Conservation (phyloP, 2,888 invertebrate genomes). For the Tiliacea citrago region DNA sequence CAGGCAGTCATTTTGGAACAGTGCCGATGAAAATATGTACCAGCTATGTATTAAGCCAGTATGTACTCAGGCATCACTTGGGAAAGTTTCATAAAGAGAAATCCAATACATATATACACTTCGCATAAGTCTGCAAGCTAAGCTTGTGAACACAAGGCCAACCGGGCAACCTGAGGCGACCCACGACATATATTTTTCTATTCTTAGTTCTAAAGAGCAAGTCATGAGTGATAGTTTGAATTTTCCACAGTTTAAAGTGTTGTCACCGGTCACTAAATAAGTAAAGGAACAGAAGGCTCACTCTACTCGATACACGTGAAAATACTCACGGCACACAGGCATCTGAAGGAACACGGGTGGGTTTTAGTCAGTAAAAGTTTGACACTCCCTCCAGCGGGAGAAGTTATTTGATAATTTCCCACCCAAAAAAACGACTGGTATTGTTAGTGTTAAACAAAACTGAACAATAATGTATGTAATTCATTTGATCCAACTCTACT, state of each 20-base stretch:
- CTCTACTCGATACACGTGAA: background rate
- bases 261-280: background rate
- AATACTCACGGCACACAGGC: no score
- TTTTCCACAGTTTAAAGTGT: conserved; percentile 29
- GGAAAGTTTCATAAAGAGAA: background rate
- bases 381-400: no score
- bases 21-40: background rate
- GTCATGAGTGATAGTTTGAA: conserved; percentile 50
- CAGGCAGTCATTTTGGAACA: background rate
- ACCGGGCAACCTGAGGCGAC: background rate
- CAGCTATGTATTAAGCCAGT: background rate
- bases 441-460: no score
- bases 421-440: no score
- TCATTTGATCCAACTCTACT: background rate
- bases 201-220: conserved; percentile 18
- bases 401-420: no score
- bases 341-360: no score
- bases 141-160: background rate
- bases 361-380: no score
- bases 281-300: conserved; percentile 11
- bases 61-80: no score
- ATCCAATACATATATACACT: background rate
- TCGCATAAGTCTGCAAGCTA: background rate
- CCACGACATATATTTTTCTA: conserved; percentile 1
- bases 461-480: no score